These are phyloP conservation scores for Brachymystax lenok DNA, from an alignment of 2,797 vertebrate species.

Conservation along the genomic window DNA sequence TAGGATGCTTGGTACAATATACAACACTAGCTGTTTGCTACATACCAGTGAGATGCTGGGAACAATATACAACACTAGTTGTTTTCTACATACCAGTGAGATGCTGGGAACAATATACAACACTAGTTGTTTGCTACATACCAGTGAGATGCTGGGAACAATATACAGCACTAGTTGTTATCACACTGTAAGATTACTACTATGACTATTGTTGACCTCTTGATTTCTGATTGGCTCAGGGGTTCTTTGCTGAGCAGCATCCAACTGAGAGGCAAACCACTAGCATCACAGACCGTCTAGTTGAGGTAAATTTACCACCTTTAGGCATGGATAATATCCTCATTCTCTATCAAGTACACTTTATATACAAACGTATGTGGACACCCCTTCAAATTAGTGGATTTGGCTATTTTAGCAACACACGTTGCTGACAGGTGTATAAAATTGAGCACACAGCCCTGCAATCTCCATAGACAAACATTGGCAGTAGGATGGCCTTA, in stretches of 20 bases:
- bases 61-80: neutral
- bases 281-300: neutral
- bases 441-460: too few relatives aligned
- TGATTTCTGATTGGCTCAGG: neutral
- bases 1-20: too few relatives aligned
- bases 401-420: too few relatives aligned
- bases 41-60: neutral
- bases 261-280: neutral
- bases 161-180: neutral
- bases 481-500: too few relatives aligned
- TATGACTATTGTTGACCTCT: neutral
- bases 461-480: too few relatives aligned
- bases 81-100: neutral
- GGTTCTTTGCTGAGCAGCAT: neutral
- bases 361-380: too few relatives aligned
- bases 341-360: neutral
- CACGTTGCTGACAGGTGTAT: too few relatives aligned
- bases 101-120: neutral
- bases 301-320: neutral
- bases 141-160: neutral
- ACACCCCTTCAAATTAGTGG: too few relatives aligned
- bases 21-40: too few relatives aligned
- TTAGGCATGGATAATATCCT: neutral
- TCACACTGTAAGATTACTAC: neutral
- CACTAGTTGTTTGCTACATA: neutral